Base-by-base conservation (phyloP, 2,797 vertebrate species). In the Clarias laeviceps region DNA sequence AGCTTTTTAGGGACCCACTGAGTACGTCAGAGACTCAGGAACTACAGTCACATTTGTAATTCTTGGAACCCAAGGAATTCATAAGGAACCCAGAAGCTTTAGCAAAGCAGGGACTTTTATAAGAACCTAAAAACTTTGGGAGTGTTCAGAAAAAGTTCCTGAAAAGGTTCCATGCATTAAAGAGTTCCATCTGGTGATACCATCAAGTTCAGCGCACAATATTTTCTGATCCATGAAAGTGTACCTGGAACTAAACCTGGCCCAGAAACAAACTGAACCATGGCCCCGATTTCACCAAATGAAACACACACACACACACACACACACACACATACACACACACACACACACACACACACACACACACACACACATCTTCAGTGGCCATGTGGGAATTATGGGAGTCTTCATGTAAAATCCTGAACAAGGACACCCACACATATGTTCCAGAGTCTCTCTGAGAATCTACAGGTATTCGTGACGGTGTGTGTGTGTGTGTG, bases 401-500 rank as follows among this genome's bases (percentile, higher is more conserved):
- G 3, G 8, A 24, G 40, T 27, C 40, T 24, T n/a, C 40, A 14
- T 73, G 14, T 27, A 14, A 17, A 69, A 73, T 14, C 70, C 70
- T n/a, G 40, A n/a, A 17, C 40, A 73, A 73, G 70, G 6, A 70
- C 54, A 57, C 82, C 50, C 82, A 72, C 70, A 65, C 22, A 50
- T 27, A 27, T 20, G 2, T 40, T 62, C 50, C 11, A 62, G 54
- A 45, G 40, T 45, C 40, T 79, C 3, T 29, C 40, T 69, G 14
- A 5, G 34, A 68, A 34, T 70, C 68, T n/a, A 72, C 34, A 72
- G 69, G 69, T 72, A 78, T 70, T 56, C 20, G 20, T 73, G 72
- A 64, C 11, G 68, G 68, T 74, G 68, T 74, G 29, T 82, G 40
- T 57, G 84, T 83, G 72, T 84, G 64, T 54, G 65, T 54, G 79